Conservation (phyloP, 2,113 vertebrate genomes). For the Gulo gulo region DNA sequence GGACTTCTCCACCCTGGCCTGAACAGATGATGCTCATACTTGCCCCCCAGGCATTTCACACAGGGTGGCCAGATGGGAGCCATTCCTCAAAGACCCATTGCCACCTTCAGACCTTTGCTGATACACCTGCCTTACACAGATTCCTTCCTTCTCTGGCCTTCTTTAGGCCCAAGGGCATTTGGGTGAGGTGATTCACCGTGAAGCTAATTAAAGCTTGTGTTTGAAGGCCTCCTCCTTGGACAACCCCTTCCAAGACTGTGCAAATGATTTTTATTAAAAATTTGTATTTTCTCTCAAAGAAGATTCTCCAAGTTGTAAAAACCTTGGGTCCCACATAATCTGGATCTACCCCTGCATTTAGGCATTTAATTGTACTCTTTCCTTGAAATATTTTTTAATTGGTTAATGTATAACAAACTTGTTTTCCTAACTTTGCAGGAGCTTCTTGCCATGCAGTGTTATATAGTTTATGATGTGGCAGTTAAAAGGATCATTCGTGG, state of each 20-base stretch:
- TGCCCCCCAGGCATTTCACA: not conserved
- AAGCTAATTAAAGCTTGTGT: not conserved
- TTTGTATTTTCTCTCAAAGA: not conserved
- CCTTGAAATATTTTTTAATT: not conserved
- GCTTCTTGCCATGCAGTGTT: not conserved
- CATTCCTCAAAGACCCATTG: not conserved
- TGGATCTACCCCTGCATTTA: not conserved
- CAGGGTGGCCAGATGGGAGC: not conserved
- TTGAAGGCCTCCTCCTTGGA: not conserved
- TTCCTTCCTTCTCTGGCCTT: not conserved
- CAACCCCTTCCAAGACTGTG: not conserved
- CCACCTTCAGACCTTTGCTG: not conserved
- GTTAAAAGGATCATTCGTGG: not conserved
- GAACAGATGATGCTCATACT: not conserved
- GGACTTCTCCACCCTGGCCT: not conserved
- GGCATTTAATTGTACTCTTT: not conserved
- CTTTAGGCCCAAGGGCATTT: not conserved
- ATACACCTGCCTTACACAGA: not conserved
- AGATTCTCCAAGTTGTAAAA: not conserved
- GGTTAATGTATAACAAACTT: not conserved
- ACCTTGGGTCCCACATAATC: not conserved
- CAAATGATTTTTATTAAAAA: not conserved
- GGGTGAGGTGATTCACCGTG: not conserved
- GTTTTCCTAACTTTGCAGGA: not conserved
- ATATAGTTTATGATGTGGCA: not conserved